Percentiles rank a stretch among this genome's conserved stretches.
Conservation (phyloP, 2,113 vertebrate genomes). For the Pteronura brasiliensis region DNA sequence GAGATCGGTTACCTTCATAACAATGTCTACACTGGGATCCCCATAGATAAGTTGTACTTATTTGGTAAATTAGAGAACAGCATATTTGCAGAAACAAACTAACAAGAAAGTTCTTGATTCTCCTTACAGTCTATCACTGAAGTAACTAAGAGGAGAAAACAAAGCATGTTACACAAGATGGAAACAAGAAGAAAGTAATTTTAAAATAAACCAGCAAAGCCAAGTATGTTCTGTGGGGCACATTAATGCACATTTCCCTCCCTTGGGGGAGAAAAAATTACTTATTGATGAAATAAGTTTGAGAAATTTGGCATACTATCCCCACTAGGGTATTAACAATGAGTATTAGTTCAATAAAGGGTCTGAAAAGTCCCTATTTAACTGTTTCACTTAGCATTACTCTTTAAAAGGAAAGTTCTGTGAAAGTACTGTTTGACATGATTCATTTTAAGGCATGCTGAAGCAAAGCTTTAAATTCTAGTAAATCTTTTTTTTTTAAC, state of each 20-base stretch:
- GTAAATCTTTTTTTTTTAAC: neutral
- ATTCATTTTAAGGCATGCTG: neutral
- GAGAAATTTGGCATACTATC: neutral
- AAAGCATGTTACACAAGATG: neutral
- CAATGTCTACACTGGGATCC: neutral
- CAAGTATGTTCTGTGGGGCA: neutral
- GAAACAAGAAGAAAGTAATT: neutral
- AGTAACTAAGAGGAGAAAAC: neutral
- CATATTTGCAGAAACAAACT: neutral
- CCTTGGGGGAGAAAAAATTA: neutral
- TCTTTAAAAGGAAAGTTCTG: slow-evolving; percentile 6
- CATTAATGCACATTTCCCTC: neutral
- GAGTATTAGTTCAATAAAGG: neutral
- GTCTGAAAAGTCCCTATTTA: neutral
- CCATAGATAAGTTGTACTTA: neutral
- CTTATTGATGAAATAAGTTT: neutral
- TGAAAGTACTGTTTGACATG: neutral
- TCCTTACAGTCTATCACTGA: neutral
- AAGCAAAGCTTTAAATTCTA: neutral
- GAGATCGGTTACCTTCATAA: neutral
- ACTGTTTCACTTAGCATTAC: neutral
- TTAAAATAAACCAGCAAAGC: neutral
- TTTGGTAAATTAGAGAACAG: neutral
- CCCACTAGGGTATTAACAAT: neutral
- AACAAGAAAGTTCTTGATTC: neutral